These are phyloP conservation scores for Spea hammondii DNA, from an alignment of 2,797 vertebrate species.

Conservation along the genomic window DNA sequence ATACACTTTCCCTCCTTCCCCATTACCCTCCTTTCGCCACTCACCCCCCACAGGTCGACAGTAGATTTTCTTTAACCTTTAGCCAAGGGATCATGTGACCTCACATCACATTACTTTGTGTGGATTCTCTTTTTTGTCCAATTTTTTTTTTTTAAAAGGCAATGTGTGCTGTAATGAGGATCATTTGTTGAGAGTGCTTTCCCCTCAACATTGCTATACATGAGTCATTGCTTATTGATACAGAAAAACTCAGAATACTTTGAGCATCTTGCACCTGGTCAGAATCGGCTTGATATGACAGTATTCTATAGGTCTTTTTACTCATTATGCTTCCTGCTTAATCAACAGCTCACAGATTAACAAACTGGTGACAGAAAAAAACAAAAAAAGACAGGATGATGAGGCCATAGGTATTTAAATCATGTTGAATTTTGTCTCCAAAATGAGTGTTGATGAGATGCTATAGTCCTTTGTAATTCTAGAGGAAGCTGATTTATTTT, in stretches of 20 bases:
- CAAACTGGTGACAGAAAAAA: slow-evolving; percentile 61
- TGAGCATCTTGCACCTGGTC: slow-evolving; percentile 74
- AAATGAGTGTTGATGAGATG: slow-evolving; percentile 70
- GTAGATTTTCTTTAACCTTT: too few species aligned
- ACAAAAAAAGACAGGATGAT: slow-evolving; percentile 65
- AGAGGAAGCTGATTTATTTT: slow-evolving; percentile 12
- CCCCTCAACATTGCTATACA: slow-evolving; percentile 51
- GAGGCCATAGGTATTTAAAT: slow-evolving; percentile 78
- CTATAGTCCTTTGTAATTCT: slow-evolving; percentile 62
- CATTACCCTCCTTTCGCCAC: too few species aligned
- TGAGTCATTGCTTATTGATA: too few species aligned
- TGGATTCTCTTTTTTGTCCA: too few species aligned
- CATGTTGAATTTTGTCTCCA: slow-evolving; percentile 65
- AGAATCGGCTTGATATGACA: slow-evolving; percentile 69
- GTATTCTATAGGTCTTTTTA: slow-evolving; percentile 66
- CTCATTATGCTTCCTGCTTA: slow-evolving; percentile 73
- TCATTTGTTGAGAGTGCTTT: slow-evolving; percentile 53
- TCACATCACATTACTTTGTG: too few species aligned
- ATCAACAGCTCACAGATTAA: slow-evolving; percentile 69
- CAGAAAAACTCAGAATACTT: slow-evolving; percentile 33
- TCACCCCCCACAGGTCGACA: too few species aligned
- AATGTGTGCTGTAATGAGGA: slow-evolving; percentile 1
- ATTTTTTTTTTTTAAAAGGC: background rate
- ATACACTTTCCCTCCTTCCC: too few species aligned
- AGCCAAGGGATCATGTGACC: too few species aligned